Evolutionary conservation across 2,888 invertebrate species (phyloP).

Genomic region (Trichopoda pennipes): DNA sequence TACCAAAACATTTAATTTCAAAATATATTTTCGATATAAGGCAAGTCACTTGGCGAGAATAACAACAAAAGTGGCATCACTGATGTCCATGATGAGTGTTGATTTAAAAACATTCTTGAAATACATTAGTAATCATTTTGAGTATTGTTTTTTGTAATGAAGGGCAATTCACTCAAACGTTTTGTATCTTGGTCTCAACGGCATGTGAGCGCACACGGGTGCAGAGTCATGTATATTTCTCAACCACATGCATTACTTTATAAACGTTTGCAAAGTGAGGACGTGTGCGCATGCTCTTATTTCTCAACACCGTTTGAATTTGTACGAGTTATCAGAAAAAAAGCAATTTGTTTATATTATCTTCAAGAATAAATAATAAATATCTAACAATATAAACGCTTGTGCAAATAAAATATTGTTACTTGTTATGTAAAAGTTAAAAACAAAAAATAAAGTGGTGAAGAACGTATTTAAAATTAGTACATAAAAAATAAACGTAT

Average conservation of each 20-base stretch:
- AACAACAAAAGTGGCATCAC: no score
- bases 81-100: no score
- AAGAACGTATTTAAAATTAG: background rate
- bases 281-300: conserved; percentile 61
- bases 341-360: background rate
- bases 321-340: conserved; percentile 16
- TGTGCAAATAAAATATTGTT: background rate
- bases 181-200: conserved; percentile 43
- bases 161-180: conserved; percentile 6
- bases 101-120: no score
- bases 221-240: conserved; percentile 37
- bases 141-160: background rate
- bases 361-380: background rate
- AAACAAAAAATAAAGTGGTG: background rate
- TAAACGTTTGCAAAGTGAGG: conserved; percentile 43
- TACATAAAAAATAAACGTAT: background rate
- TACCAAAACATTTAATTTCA: no score
- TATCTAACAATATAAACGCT: background rate
- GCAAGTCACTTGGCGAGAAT: no score
- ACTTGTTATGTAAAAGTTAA: background rate
- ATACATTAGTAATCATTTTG: no score
- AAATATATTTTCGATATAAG: no score
- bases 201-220: conserved; percentile 39
- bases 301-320: conserved; percentile 19
- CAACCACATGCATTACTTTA: conserved; percentile 39